A percentile compares a stretch with the other conserved stretches of the same genome.
Conservation (phyloP, 1,140 invertebrate genomes). For the Zophobas morio region DNA sequence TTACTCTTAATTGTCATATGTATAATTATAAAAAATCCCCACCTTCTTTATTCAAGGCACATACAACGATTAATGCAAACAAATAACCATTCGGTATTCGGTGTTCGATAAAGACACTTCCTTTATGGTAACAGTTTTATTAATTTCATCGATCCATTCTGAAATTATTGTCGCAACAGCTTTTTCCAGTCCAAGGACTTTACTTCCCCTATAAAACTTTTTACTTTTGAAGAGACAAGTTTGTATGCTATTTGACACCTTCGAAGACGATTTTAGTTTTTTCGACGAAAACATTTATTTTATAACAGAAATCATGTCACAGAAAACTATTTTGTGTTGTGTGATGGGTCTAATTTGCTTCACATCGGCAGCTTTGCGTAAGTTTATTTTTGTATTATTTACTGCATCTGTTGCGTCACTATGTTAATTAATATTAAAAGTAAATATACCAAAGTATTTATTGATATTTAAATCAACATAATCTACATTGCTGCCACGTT, state of each 20-base stretch:
- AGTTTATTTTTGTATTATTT: not conserved
- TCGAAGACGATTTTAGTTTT: conserved; percentile 21
- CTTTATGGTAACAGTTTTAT: conserved; percentile 36
- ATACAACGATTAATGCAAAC: not conserved
- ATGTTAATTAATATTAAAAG: no score
- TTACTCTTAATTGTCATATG: not conserved
- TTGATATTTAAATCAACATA: no score
- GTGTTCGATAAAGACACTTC: conserved; percentile 12
- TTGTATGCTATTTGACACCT: conserved; percentile 30
- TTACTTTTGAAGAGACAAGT: conserved; percentile 23
- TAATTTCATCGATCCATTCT: conserved; percentile 31
- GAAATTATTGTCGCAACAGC: conserved; percentile 33
- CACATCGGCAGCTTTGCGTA: conserved; percentile 14
- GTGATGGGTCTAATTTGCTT: not conserved
- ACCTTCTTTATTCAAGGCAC: not conserved
- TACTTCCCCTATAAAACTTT: conserved; percentile 40
- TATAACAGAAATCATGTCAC: no score
- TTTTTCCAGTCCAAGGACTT: conserved; percentile 41
- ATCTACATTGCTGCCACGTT: no score
- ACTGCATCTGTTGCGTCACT: not conserved
- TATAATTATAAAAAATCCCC: not conserved
- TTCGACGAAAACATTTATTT: not conserved
- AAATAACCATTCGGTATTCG: conserved; percentile 29
- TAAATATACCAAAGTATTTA: no score
- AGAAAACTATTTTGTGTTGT: conserved; percentile 3